phyloP scores from a whole-genome alignment of 2,797 vertebrate species.

The Psittacula derbiana region DNA sequence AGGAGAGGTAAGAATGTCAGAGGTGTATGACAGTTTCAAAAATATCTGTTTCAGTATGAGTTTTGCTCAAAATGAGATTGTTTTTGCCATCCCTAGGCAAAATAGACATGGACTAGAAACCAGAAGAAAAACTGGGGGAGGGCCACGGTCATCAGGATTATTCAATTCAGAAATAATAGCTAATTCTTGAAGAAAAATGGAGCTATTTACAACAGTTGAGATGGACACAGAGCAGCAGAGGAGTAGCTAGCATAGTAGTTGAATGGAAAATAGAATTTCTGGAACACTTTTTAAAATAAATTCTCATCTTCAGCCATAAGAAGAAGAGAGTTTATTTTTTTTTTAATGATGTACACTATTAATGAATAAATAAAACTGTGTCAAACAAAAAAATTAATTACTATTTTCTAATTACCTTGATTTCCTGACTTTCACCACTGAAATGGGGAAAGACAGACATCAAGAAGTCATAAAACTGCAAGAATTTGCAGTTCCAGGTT shows the following conservation, averaged over 20 bases:
- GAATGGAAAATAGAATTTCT: not conserved
- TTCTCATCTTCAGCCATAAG: not conserved
- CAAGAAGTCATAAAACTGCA: not conserved
- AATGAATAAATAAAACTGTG: not conserved
- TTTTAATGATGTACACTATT: not conserved
- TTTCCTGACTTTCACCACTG: not conserved
- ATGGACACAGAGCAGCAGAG: not conserved
- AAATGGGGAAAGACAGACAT: not conserved
- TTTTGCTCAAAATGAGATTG: not conserved
- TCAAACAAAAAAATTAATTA: not conserved
- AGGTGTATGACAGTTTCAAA: slow-evolving; percentile 35
- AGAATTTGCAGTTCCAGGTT: not conserved
- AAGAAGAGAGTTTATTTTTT: not conserved
- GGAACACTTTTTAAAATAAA: not conserved
- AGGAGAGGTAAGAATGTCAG: not conserved
- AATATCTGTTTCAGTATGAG: slow-evolving; percentile 24
- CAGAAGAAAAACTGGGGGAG: not conserved
- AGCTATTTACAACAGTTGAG: not conserved
- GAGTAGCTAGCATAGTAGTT: not conserved
- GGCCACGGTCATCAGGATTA: not conserved
- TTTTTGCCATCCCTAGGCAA: not conserved
- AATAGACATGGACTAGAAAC: not conserved
- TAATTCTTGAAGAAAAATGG: not conserved
- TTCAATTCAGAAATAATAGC: not conserved
- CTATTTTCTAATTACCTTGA: not conserved